These are phyloP conservation scores for Etheostoma perlongum DNA, from an alignment of 2,797 vertebrate species.

Conservation along the genomic window DNA sequence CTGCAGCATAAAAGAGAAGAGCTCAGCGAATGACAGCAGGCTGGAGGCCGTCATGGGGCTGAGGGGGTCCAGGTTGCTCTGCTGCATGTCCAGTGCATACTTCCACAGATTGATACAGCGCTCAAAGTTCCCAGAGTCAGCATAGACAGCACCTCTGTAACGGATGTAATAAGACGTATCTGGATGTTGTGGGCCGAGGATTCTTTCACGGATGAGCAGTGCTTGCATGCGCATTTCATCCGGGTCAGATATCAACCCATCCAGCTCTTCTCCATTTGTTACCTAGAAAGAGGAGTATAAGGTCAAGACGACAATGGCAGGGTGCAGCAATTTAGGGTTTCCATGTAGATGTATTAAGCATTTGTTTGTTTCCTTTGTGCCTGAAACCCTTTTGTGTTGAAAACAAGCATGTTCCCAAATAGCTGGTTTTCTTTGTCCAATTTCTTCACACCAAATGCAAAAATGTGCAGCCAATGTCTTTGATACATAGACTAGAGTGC, in stretches of 20 bases:
- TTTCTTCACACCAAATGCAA: neutral
- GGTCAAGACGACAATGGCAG: slow-evolving; percentile 12
- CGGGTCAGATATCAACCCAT: slow-evolving; percentile 96
- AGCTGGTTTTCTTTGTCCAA: neutral
- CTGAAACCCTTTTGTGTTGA: neutral
- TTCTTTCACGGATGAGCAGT: slow-evolving; percentile 94
- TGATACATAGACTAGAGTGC: neutral
- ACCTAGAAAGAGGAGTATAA: slow-evolving; percentile 78
- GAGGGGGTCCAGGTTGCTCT: slow-evolving; percentile 95
- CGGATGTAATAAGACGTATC: slow-evolving; percentile 99
- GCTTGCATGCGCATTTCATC: slow-evolving; percentile 99
- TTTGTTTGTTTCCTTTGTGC: neutral
- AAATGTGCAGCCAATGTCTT: neutral
- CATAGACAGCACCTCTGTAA: slow-evolving; percentile 96
- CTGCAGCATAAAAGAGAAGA: slow-evolving; percentile 99
- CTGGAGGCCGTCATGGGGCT: slow-evolving; percentile 99
- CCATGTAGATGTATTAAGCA: neutral
- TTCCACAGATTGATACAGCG: slow-evolving; percentile 99
- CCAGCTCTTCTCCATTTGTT: slow-evolving; percentile 92
- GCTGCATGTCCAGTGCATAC: slow-evolving; percentile 99
- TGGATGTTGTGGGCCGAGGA: slow-evolving; percentile 97
- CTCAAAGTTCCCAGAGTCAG: slow-evolving; percentile 98
- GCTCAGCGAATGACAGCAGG: slow-evolving; percentile 96
- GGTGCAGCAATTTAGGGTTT: neutral
- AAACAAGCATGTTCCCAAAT: neutral